phyloP scores from a whole-genome alignment of 2,797 vertebrate species.

The Oreochromis grahami region DNA sequence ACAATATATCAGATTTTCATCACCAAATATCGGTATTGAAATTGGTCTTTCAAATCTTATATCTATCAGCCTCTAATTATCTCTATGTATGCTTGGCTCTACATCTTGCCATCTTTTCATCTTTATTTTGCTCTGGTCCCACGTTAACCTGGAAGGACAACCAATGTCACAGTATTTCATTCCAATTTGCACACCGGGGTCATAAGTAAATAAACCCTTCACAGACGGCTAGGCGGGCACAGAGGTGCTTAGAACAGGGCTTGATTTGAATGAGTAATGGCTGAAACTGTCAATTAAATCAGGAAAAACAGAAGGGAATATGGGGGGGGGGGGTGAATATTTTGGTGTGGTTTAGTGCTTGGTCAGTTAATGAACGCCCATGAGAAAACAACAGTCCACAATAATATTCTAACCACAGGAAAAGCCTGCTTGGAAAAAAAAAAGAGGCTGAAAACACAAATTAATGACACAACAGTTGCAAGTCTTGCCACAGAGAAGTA shows the following conservation, averaged over 20 bases:
- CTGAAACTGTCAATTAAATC: constrained; percentile 52
- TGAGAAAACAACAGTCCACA: constrained; percentile 14
- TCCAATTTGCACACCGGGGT: constrained; percentile 45
- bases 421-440: constrained; percentile 30
- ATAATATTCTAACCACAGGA: neutral
- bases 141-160: constrained; percentile 50
- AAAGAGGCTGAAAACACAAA: constrained; percentile 36
- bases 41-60: neutral
- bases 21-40: neutral
- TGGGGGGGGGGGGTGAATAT: constrained; percentile 22
- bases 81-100: neutral
- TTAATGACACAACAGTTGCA: constrained; percentile 50
- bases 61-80: neutral
- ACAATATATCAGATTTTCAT: neutral
- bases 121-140: constrained; percentile 9
- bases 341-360: constrained; percentile 36
- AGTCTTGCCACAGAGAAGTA: constrained; percentile 16
- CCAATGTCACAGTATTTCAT: constrained; percentile 51
- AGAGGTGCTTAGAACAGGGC: constrained; percentile 43
- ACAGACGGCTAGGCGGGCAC: constrained; percentile 27
- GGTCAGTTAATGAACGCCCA: constrained; percentile 62
- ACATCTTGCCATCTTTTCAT: neutral
- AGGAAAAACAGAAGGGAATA: neutral
- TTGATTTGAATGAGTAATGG: constrained; percentile 64
- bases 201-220: constrained; percentile 63